Base-by-base conservation (phyloP, 1,140 invertebrate genomes). In the Gryllus bimaculatus region DNA sequence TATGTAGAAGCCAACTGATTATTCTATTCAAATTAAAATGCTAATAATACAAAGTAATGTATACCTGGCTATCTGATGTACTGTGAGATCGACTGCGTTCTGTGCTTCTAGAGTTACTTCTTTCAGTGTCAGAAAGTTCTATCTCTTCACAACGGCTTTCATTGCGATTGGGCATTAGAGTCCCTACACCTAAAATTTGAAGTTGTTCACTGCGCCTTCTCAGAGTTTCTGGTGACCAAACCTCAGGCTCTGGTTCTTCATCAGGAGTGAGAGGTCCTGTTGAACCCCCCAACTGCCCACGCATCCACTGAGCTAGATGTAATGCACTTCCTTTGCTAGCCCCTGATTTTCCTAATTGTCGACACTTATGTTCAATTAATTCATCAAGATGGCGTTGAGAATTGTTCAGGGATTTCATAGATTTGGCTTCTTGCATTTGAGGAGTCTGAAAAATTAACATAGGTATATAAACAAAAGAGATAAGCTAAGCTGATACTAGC, bases 241-340 rank as follows among this genome's bases (percentile, higher is more conserved):
- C 89, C 78, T 91, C 90, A 48, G 87, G 84, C 84, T 90, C 85
- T 81, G 88, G 81, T 85, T 89, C 83, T 82, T 85, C 39, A 84
- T 87, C 78, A 84, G 86, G 80, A 85, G 83, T 82, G 86, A 77
- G 20, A 8, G 85, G 84, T 88, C 85, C 84, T 87, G 83, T 81
- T 20, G 76, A 81, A 79, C 86, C 86, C 2, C 83, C 82, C 79
- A 90, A 83, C 78, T 90, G 87, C 75, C 90, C 89, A 74, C 88
- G 90, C 88, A 93, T 93, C 92, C 92, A 93, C 82, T 92, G 90
- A 73, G 92, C 91, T 74, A 93, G 84, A 83, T 93, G 91, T 80
- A 92, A 81, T 54, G 90, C 88, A 81, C 90, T 88, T 80, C 88
- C 88, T 83, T 88, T 90, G 85, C 89, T 87, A 84, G 88, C 85